phyloP scores from a whole-genome alignment of 1,140 invertebrate species.

The Hypsibius dujardini region DNA sequence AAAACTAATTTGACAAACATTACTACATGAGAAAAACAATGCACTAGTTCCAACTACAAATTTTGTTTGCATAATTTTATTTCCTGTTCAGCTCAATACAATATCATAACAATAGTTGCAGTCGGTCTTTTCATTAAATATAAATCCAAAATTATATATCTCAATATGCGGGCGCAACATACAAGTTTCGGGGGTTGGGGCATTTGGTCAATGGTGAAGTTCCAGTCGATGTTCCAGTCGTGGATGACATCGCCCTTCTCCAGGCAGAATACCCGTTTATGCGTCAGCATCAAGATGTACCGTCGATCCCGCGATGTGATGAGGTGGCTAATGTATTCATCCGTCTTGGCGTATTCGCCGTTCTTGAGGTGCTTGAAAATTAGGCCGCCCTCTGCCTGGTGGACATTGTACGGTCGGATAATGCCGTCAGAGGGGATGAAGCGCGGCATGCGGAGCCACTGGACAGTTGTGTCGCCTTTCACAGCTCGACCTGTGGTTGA shows the following conservation, averaged over 20 bases:
- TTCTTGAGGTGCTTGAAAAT: constrained; percentile 31
- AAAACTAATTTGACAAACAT: too few relatives aligned
- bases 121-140: too few relatives aligned
- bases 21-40: too few relatives aligned
- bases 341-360: constrained; percentile 28
- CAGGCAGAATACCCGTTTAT: constrained; percentile 1
- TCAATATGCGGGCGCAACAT: too few relatives aligned
- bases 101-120: too few relatives aligned
- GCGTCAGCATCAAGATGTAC: constrained; percentile 6
- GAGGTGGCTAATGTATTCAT: constrained; percentile 30
- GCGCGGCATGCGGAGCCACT: constrained; percentile 55
- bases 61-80: too few relatives aligned
- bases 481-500: neutral
- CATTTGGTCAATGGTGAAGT: constrained; percentile 7
- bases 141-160: too few relatives aligned
- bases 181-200: neutral
- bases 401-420: constrained; percentile 59
- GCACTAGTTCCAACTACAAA: too few relatives aligned
- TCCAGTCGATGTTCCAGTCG: constrained; percentile 15
- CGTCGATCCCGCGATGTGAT: constrained; percentile 19
- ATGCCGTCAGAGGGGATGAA: constrained; percentile 64
- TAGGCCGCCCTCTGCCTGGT: constrained; percentile 61
- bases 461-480: constrained; percentile 7
- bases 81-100: too few relatives aligned
- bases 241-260: constrained; percentile 3